Base-by-base conservation (phyloP, 2,113 vertebrate species). In the Caranx ignobilis region DNA sequence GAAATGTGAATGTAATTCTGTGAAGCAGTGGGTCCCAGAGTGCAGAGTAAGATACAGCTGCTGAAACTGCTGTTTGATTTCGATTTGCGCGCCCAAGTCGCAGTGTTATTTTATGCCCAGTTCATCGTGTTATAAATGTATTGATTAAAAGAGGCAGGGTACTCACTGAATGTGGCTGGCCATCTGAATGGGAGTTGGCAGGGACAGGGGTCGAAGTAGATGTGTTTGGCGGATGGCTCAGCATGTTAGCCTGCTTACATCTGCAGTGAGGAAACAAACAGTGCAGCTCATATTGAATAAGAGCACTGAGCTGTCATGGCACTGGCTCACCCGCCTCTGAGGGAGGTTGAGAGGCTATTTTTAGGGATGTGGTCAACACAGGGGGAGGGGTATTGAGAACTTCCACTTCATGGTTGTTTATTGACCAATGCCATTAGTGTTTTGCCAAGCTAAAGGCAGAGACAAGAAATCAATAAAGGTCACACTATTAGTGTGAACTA, bases 401-500 rank as follows among this genome's bases (percentile, higher is more conserved):
- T 92, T 93, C 84, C 91, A 93, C 91, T 93, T 93, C 87, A 87
- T 91, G 87, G 50, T 77, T 89, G 81, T 92, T 93, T 94, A 94
- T 94, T 95, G 94, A 95, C 93, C 94, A 92, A 76, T 87, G 88
- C 92, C 92, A 93, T 94, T 95, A 94, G 92, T 91, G 91, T 93
- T 94, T 91, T 73, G 47, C 87, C 82, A 72, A 86, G 92, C 93
- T 90, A 88, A 93, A 87, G 71, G 88, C 87, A 68, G 66, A 90
- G 92, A 94, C 93, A 91, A 88, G 82, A 95, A 95, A 95, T 94
- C 94, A 92, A 95, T 94, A 92, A 87, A 85, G 89, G 90, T 89
- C 85, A 90, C 83, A 87, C 89, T 92, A 91, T 94, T 93, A 89
- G 92, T 71, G 81, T 63, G 34, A 91, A 91, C 90, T 88, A 84